Percentiles rank a stretch among this genome's conserved stretches.
Conservation (phyloP, 2,888 invertebrate genomes). For the Pyrgus malvae region DNA sequence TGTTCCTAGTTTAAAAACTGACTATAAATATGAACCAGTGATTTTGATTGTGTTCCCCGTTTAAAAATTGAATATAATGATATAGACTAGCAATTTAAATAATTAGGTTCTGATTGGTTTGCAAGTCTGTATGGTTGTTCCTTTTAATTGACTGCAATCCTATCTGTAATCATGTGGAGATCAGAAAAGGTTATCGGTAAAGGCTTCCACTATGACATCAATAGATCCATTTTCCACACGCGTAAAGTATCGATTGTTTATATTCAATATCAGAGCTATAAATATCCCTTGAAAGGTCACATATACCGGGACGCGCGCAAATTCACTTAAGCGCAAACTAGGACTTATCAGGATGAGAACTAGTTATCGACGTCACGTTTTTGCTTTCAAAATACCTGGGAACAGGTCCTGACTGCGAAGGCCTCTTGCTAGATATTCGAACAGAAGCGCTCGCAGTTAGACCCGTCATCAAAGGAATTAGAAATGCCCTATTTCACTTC, state of each 20-base stretch:
- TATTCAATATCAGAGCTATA: slow-evolving; percentile 59
- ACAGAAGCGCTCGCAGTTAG: slow-evolving; percentile 73
- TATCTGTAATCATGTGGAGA: too few species aligned
- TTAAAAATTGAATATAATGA: too few species aligned
- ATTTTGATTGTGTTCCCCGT: too few species aligned
- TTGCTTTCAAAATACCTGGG: slow-evolving; percentile 47
- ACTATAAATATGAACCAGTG: too few species aligned
- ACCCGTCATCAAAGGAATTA: slow-evolving; percentile 69
- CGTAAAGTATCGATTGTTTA: slow-evolving; percentile 61
- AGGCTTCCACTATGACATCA: slow-evolving; percentile 23
- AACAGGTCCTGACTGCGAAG: slow-evolving; percentile 44
- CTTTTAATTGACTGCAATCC: too few species aligned
- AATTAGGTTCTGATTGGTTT: too few species aligned
- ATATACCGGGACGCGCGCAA: slow-evolving; percentile 56
- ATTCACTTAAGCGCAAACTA: slow-evolving; percentile 11
- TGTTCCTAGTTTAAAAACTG: too few species aligned
- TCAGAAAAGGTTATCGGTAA: slow-evolving; percentile 32
- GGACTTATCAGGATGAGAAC: background rate
- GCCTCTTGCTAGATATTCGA: slow-evolving; percentile 65
- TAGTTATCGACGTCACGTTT: background rate
- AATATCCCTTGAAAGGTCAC: slow-evolving; percentile 73
- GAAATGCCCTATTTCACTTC: background rate
- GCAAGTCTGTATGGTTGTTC: too few species aligned
- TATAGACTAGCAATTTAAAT: too few species aligned
- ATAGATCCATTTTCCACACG: slow-evolving; percentile 41